These are phyloP conservation scores for Lophura nycthemera DNA, from an alignment of 2,113 vertebrate genomes.

Conservation along the genomic window DNA sequence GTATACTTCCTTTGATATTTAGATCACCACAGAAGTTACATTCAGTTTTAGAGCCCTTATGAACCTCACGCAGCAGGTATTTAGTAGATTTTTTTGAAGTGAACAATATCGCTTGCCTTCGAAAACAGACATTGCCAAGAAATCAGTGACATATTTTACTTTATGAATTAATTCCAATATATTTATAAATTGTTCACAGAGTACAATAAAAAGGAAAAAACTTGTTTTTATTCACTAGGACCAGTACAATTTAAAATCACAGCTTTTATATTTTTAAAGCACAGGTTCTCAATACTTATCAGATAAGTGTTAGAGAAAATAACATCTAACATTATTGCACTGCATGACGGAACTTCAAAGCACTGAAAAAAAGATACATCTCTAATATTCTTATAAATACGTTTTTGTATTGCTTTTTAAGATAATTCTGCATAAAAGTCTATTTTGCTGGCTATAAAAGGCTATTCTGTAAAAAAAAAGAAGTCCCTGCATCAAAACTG, in stretches of 20 bases:
- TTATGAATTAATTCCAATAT: not conserved
- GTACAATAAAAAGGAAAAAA: not conserved
- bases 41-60: not conserved
- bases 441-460: not conserved
- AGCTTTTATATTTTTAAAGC: not conserved
- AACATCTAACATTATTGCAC: not conserved
- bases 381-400: not conserved
- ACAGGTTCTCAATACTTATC: not conserved
- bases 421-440: not conserved
- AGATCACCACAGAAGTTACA: not conserved
- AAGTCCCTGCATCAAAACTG: not conserved
- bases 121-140: not conserved
- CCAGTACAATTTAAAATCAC: not conserved
- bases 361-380: not conserved
- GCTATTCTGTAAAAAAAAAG: not conserved
- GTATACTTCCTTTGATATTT: not conserved
- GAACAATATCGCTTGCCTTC: not conserved
- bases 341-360: not conserved
- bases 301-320: not conserved
- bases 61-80: not conserved
- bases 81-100: not conserved
- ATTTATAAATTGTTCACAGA: not conserved
- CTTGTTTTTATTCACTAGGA: not conserved
- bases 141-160: not conserved
- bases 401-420: not conserved